Conservation (phyloP, 1,140 invertebrate species). For the Varroa destructor region DNA sequence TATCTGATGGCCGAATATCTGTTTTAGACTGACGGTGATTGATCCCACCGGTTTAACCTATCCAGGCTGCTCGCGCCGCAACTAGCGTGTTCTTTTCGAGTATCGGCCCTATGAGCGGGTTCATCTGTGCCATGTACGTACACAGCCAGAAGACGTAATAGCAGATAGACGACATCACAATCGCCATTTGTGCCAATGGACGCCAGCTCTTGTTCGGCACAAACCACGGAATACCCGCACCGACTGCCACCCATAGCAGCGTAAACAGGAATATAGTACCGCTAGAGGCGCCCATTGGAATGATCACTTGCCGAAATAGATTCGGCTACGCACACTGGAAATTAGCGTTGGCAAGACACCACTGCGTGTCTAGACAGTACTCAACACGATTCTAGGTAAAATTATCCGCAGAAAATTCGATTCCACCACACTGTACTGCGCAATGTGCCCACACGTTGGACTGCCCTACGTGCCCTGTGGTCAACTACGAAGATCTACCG, state of each 20-base stretch:
- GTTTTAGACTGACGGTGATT: background rate
- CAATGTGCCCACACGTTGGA: too few relatives aligned
- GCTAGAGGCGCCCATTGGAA: conserved; percentile 56
- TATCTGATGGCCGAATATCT: background rate
- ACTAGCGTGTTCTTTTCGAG: background rate
- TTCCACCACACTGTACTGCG: too few relatives aligned
- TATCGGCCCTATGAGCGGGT: conserved; percentile 71
- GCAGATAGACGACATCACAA: conserved; percentile 1
- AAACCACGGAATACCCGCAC: conserved; percentile 65
- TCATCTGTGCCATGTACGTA: conserved; percentile 87
- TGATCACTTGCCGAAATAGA: too few relatives aligned
- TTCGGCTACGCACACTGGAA: too few relatives aligned
- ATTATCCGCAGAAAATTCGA: too few relatives aligned
- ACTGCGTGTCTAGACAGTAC: too few relatives aligned
- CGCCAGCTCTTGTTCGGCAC: conserved; percentile 51
- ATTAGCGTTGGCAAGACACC: too few relatives aligned
- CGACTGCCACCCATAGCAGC: conserved; percentile 63
- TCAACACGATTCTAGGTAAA: too few relatives aligned
- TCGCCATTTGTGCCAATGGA: conserved; percentile 2
- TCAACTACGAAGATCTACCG: too few relatives aligned
- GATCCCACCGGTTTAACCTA: background rate
- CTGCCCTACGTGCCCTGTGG: too few relatives aligned
- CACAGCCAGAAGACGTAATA: conserved; percentile 55
- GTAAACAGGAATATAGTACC: conserved; percentile 65
- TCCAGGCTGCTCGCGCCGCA: background rate